Evolutionary conservation across 2,797 vertebrate species (phyloP).

Genomic region (Hoplostethus mediterraneus): DNA sequence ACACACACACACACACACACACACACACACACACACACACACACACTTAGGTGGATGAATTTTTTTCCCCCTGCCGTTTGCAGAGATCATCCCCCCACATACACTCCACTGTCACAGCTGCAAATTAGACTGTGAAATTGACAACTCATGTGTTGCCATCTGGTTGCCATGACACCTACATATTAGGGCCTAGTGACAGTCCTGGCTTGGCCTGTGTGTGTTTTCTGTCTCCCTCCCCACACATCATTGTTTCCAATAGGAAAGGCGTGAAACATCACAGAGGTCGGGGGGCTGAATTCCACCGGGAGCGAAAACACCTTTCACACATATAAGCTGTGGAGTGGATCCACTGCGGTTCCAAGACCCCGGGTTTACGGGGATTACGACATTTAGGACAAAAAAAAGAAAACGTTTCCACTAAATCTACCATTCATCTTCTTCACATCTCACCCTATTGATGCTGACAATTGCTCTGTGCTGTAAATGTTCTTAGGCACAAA

Average conservation of each 20-base stretch:
- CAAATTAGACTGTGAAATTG: slow-evolving; percentile 85
- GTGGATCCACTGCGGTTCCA: background rate
- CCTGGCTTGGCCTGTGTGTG: slow-evolving; percentile 51
- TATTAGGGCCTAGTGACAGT: slow-evolving; percentile 68
- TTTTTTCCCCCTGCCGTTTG: slow-evolving; percentile 23
- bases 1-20: background rate
- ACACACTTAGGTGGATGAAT: slow-evolving; percentile 17
- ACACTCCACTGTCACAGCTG: slow-evolving; percentile 63
- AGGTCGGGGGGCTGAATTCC: slow-evolving; percentile 24
- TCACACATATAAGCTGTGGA: slow-evolving; percentile 13
- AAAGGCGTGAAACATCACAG: slow-evolving; percentile 35
- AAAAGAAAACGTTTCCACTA: slow-evolving; percentile 15
- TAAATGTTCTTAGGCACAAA: slow-evolving; percentile 32
- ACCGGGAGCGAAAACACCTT: slow-evolving; percentile 22
- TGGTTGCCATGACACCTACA: slow-evolving; percentile 82
- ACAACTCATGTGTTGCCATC: slow-evolving; percentile 78
- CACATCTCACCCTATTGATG: slow-evolving; percentile 42
- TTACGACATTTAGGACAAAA: background rate
- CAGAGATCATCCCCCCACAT: slow-evolving; percentile 27
- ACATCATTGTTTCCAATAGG: slow-evolving; percentile 53
- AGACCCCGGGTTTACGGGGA: too few species aligned
- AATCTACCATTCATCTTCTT: slow-evolving; percentile 11
- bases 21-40: background rate
- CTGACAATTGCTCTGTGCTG: slow-evolving; percentile 26
- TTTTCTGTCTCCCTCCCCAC: slow-evolving; percentile 29